A percentile compares a stretch with the other conserved stretches of the same genome.
Conservation (phyloP, 2,797 vertebrate genomes). For the Fundulus diaphanus region DNA sequence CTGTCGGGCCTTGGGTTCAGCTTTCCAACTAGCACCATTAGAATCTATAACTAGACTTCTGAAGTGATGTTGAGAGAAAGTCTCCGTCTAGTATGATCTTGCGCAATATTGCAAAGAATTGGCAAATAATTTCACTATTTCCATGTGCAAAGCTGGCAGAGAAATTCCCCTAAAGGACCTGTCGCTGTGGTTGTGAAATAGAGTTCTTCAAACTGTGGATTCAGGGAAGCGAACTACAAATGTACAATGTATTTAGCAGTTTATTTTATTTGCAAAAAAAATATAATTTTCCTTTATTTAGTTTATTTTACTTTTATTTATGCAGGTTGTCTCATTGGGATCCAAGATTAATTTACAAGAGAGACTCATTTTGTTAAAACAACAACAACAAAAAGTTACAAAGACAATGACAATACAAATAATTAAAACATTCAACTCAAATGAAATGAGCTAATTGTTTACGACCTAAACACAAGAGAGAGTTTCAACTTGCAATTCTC, state of each 20-base stretch:
- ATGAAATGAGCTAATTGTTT: too few species aligned
- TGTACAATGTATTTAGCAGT: background rate
- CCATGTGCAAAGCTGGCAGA: background rate
- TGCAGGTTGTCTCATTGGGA: too few species aligned
- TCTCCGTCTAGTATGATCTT: background rate
- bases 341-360: too few species aligned
- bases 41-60: background rate
- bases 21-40: conserved; percentile 10
- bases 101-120: background rate
- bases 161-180: background rate
- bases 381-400: too few species aligned
- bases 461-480: too few species aligned
- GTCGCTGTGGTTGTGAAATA: background rate
- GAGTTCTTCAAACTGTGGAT: background rate
- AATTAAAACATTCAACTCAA: too few species aligned
- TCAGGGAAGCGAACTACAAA: background rate
- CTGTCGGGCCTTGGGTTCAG: background rate
- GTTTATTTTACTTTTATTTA: too few species aligned
- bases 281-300: too few species aligned
- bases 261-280: background rate
- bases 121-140: background rate
- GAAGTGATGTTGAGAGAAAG: background rate
- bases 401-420: too few species aligned
- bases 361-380: too few species aligned
- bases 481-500: background rate